Percentiles rank a stretch among this genome's conserved stretches.
Conservation (phyloP, 2,113 vertebrate species). For the Myotis brandtii region DNA sequence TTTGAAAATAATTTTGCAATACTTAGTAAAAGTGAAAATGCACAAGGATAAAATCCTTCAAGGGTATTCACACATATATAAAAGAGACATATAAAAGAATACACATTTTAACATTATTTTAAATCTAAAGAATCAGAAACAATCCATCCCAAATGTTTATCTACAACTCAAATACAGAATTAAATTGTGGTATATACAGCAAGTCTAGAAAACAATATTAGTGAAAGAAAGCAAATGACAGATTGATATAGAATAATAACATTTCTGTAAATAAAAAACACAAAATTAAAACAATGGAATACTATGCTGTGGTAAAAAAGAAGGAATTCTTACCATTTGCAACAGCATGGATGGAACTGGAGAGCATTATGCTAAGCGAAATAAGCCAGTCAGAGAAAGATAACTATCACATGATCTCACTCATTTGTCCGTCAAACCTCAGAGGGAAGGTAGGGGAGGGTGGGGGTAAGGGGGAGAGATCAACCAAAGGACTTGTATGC, state of each 20-base stretch:
- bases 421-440: too few species aligned
- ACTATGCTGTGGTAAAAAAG: too few species aligned
- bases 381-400: too few species aligned
- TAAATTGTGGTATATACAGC: not conserved
- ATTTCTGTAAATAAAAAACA: not conserved
- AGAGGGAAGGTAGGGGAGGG: too few species aligned
- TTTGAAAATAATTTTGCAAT: not conserved
- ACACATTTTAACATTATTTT: not conserved
- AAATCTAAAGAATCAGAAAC: not conserved
- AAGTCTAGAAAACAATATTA: not conserved
- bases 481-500: too few species aligned
- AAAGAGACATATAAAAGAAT: not conserved
- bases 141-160: not conserved
- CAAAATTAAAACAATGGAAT: not conserved
- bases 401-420: too few species aligned
- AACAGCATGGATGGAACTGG: too few species aligned
- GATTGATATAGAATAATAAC: not conserved
- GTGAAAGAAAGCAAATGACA: not conserved
- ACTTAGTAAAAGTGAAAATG: not conserved
- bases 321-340: too few species aligned
- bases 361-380: too few species aligned
- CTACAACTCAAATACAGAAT: not conserved
- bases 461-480: too few species aligned
- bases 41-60: not conserved
- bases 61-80: not conserved